A percentile compares a stretch with the other conserved stretches of the same genome.
Conservation (phyloP, 2,113 vertebrate species). For the Romanogobio albipinnatus region DNA sequence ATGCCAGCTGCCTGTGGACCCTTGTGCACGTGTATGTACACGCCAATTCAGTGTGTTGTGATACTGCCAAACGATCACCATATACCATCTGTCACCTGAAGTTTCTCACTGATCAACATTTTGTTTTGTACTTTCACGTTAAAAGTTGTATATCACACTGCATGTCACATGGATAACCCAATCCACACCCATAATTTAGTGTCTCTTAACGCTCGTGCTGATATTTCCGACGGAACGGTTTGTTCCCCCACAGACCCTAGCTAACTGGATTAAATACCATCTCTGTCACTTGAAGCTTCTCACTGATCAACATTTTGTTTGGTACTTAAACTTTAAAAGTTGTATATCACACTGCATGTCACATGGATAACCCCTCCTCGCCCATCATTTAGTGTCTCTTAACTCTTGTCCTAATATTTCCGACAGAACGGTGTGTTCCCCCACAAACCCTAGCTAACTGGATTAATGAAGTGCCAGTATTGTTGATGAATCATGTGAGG, state of each 20-base stretch:
- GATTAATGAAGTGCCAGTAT: conserved; percentile 20
- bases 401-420: not conserved
- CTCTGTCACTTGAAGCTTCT: conserved; percentile 17
- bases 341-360: not conserved
- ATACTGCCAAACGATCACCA: not conserved
- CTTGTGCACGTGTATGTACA: conserved; percentile 43
- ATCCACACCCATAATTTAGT: conserved; percentile 3
- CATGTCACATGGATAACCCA: not conserved
- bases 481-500: conserved; percentile 12
- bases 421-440: conserved; percentile 24
- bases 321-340: conserved; percentile 14
- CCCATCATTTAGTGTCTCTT: conserved; percentile 16
- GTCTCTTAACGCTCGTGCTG: not conserved
- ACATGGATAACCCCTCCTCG: not conserved
- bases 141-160: conserved; percentile 6
- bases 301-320: conserved; percentile 24
- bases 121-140: conserved; percentile 33
- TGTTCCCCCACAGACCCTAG: not conserved
- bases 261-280: conserved; percentile 31
- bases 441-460: not conserved
- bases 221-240: conserved; percentile 9
- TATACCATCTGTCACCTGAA: conserved; percentile 27
- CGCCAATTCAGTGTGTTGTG: conserved; percentile 14
- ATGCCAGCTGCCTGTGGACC: conserved; percentile 48
- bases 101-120: conserved; percentile 7